Evolutionary conservation across 1,140 invertebrate species (phyloP), one percentile per base, ranked within the genome.

Genomic region (Lordiphosa clarofinis): DNA sequence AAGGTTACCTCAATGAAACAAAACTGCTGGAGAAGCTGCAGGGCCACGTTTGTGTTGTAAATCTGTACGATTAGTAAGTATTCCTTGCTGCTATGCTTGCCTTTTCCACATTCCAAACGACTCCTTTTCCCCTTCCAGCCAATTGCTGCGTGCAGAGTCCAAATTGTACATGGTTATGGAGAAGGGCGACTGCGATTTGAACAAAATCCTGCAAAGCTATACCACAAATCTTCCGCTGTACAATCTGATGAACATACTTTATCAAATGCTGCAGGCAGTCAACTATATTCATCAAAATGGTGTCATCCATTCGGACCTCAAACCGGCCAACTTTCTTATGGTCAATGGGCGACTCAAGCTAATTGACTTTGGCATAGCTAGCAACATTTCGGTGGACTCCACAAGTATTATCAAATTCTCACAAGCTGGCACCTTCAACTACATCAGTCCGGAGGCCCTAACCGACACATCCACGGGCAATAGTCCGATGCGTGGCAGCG

Each of bases 291-390:
- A 99, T 81, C 91, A 94, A 71, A 92, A 95, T 90, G 87, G 96
- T 40, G 95, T 99, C 9, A 96, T 99, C 56, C 98, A 99, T 90
- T 96, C 96, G 0, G 98, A 99, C 90, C 90, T 99, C 54, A 99
- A 99, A 89, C 98, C 98, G 8, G 96, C 96, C 1, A 99, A 99
- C 90, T 99, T 99, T 90, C 91, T 99, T 8, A 90, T 98, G 71
- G 96, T 97, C 15, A 92, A 92, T 56, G 96, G 95, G 3, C 91
- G 93, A 43, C 89, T 99, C 4, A 99, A 99, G 90, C 90, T 99
- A 15, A 99, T 99, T 62, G 98, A 99, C 90, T 99, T 99, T 91
- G 98, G 98, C 15, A 99, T 99, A 73, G 95, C 98, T n/a, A 96
- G 96, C 43, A 94, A 93, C 46, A 92, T 99, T 46, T 94, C 96